A percentile compares a stretch with the other conserved stretches of the same genome.
These are phyloP conservation scores for Caenorhabditis macrosperma DNA, from an alignment of 2,888 invertebrate species.

Conservation along the genomic window DNA sequence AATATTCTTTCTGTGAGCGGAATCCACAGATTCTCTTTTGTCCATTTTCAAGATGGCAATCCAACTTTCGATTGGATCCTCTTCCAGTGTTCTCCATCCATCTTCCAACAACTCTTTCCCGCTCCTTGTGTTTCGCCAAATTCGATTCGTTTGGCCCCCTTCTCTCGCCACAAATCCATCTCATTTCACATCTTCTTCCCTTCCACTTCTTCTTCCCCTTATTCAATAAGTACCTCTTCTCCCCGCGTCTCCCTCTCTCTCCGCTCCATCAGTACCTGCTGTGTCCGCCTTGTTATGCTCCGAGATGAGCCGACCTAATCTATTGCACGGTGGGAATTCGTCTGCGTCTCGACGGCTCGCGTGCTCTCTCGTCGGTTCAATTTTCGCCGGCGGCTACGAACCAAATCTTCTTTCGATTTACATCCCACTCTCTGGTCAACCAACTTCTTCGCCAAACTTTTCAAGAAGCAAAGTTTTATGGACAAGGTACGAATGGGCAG, in stretches of 20 bases:
- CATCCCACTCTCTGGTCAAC: neutral
- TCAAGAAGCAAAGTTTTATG: neutral
- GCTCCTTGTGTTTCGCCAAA: slow-evolving; percentile 2
- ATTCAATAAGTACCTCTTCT: slow-evolving; percentile 45
- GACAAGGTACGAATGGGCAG: slow-evolving; percentile 22
- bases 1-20: too few species aligned
- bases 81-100: neutral
- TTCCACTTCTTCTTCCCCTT: slow-evolving; percentile 3
- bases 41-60: too few species aligned
- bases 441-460: slow-evolving; percentile 8
- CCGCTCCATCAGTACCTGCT: slow-evolving; percentile 38
- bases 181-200: slow-evolving; percentile 14
- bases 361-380: slow-evolving; percentile 21
- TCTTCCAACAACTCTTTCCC: neutral
- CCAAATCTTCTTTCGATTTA: slow-evolving; percentile 54
- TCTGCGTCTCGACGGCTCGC: slow-evolving; percentile 4
- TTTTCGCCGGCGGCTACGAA: slow-evolving; percentile 41
- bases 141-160: slow-evolving; percentile 7
- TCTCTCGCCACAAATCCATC: slow-evolving; percentile 10
- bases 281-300: slow-evolving; percentile 20
- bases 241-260: neutral
- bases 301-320: slow-evolving; percentile 46
- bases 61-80: too few species aligned
- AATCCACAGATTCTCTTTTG: too few species aligned
- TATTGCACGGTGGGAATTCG: slow-evolving; percentile 44